Conservation (phyloP, 2,888 invertebrate species). For the Thumatha senex region DNA sequence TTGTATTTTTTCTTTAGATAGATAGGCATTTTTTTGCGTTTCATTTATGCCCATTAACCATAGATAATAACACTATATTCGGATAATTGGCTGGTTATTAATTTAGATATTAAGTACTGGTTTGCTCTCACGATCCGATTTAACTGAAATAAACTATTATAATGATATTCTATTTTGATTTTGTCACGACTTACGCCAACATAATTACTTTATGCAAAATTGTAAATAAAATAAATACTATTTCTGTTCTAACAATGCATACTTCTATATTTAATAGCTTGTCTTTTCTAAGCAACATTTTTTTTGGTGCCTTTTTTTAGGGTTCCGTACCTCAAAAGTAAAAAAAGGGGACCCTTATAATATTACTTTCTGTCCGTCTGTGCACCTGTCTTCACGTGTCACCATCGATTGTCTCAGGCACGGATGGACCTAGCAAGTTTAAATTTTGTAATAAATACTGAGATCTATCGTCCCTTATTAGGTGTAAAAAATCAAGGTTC, state of each 20-base stretch:
- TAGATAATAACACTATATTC: conserved; percentile 21
- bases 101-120: conserved; percentile 1
- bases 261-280: too few species aligned
- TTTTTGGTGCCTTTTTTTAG: neutral
- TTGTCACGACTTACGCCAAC: neutral
- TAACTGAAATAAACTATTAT: neutral
- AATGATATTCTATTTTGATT: neutral
- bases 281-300: neutral
- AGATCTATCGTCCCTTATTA: too few species aligned
- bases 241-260: neutral
- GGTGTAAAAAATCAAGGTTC: too few species aligned
- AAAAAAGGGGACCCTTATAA: too few species aligned
- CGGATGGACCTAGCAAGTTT: too few species aligned
- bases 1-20: conserved; percentile 23
- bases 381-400: too few species aligned
- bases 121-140: neutral
- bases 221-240: neutral
- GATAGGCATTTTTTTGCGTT: neutral
- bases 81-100: conserved; percentile 4
- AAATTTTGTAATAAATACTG: too few species aligned
- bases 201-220: neutral
- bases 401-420: too few species aligned
- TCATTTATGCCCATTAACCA: conserved; percentile 23
- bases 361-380: too few species aligned
- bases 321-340: too few species aligned